Evolutionary conservation across 2,113 vertebrate species (phyloP), one percentile per base, ranked within the genome.

Genomic region (Corythoichthys intestinalis): DNA sequence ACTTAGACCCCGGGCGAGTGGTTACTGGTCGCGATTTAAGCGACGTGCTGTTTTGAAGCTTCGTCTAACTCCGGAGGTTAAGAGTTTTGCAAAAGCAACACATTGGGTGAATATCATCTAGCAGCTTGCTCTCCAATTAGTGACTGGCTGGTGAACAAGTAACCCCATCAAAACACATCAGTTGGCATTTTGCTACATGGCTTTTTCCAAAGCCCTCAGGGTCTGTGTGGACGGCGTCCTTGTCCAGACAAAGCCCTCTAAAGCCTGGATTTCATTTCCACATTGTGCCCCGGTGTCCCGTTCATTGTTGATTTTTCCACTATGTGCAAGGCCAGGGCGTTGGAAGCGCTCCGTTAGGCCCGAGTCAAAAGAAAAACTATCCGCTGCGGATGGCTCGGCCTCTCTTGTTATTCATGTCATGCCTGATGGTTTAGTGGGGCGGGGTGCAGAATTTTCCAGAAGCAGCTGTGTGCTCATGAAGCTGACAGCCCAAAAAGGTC

Each of bases 401-500:
- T 80, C 77, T 86, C 84, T 86, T 90, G 85, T 88, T 87, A 88
- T 89, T 94, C 92, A 90, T 93, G 94, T 95, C 93, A 93, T 91
- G 93, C 91, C 91, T 91, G 90, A 91, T 92, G 91, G 90, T 91
- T 90, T 94, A 94, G 93, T 93, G 93, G 93, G 92, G 85, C 91
- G 63, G 62, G 91, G 90, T 90, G 89, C 90, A 94, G 95, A 96
- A 95, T 94, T 93, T 96, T 96, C 95, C 95, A 96, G 95, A 96
- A 96, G 93, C 94, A 95, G 94, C 95, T 95, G 94, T 94, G 91
- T 94, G 94, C 93, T 92, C 88, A 89, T 83, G 89, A 87, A 87
- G 92, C 91, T 87, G 87, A 91, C 83, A 94, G 92, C 91, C 91
- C 92, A 86, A 93, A 93, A 83, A 83, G 82, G 67, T 77, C 86